Evolutionary conservation across 2,888 invertebrate species (phyloP).

Genomic region (Eurytoma californica): DNA sequence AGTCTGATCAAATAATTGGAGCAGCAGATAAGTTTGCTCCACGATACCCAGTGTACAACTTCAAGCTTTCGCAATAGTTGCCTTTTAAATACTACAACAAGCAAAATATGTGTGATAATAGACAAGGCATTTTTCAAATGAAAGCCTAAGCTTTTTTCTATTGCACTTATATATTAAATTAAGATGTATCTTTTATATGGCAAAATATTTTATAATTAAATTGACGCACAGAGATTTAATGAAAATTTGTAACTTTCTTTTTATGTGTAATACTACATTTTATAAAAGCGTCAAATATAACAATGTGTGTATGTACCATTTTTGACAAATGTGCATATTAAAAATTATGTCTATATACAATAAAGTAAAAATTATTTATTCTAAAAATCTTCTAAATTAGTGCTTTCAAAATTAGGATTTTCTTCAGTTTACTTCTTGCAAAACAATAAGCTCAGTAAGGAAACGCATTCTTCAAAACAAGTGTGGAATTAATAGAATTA

Average conservation of each 20-base stretch:
- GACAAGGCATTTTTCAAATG: constrained; percentile 33
- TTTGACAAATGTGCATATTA: constrained; percentile 43
- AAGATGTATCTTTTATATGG: constrained; percentile 49
- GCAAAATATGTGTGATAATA: constrained; percentile 53
- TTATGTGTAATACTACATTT: constrained; percentile 30
- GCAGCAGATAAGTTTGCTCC: constrained; percentile 68
- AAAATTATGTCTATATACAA: constrained; percentile 39
- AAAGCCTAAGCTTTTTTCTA: constrained; percentile 39
- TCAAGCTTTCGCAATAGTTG: constrained; percentile 38
- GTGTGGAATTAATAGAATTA: too few relatives aligned
- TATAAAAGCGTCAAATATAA: constrained; percentile 30
- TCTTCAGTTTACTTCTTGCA: too few relatives aligned
- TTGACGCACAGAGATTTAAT: constrained; percentile 34
- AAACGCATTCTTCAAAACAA: too few relatives aligned
- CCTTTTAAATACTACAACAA: constrained; percentile 31
- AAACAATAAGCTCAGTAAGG: too few relatives aligned
- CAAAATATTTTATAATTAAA: constrained; percentile 38
- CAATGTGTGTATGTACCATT: constrained; percentile 39
- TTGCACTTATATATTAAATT: constrained; percentile 37
- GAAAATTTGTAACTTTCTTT: constrained; percentile 21
- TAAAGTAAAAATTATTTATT: constrained; percentile 10
- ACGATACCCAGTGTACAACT: constrained; percentile 72
- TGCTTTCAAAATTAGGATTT: too few relatives aligned
- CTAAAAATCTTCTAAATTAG: too few relatives aligned
- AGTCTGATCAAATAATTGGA: constrained; percentile 77